These are phyloP conservation scores for Diarsia dahlii DNA, from an alignment of 2,888 invertebrate genomes.

Conservation along the genomic window DNA sequence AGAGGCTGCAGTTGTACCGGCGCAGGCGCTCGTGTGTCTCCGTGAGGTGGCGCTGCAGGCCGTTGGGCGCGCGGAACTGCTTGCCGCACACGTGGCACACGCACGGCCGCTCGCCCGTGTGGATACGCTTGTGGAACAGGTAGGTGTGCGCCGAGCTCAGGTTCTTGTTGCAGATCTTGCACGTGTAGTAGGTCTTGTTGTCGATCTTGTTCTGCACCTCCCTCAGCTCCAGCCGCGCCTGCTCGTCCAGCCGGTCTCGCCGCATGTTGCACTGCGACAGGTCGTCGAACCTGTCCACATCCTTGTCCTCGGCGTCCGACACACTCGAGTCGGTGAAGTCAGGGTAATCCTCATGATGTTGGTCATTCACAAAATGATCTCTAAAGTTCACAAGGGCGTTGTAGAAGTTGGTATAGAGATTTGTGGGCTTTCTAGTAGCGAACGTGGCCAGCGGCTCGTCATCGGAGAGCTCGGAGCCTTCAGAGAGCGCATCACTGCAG, in stretches of 20 bases:
- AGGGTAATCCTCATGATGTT: slow-evolving; percentile 64
- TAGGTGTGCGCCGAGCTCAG: slow-evolving; percentile 92
- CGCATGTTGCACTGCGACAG: slow-evolving; percentile 82
- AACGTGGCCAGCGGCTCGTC: slow-evolving; percentile 77
- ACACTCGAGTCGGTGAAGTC: slow-evolving; percentile 75
- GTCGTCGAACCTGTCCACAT: slow-evolving; percentile 79
- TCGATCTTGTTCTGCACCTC: slow-evolving; percentile 82
- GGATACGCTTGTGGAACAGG: slow-evolving; percentile 91
- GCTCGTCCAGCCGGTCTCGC: slow-evolving; percentile 79
- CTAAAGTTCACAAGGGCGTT: slow-evolving; percentile 79
- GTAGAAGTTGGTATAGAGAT: slow-evolving; percentile 77
- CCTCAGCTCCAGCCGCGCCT: slow-evolving; percentile 77
- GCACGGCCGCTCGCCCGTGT: slow-evolving; percentile 92
- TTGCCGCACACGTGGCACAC: slow-evolving; percentile 93
- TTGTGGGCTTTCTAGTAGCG: slow-evolving; percentile 66
- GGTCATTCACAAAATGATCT: slow-evolving; percentile 76
- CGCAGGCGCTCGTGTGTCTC: slow-evolving; percentile 92
- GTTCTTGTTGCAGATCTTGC: slow-evolving; percentile 90
- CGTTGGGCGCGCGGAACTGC: slow-evolving; percentile 92
- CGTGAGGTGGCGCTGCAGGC: slow-evolving; percentile 91
- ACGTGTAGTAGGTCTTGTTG: slow-evolving; percentile 90
- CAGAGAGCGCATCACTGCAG: slow-evolving; percentile 33
- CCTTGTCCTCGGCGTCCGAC: slow-evolving; percentile 61
- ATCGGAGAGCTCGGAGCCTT: slow-evolving; percentile 66
- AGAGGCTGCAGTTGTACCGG: slow-evolving; percentile 90